Conservation (phyloP, 2,888 invertebrate genomes). For the Venusia cambrica region DNA sequence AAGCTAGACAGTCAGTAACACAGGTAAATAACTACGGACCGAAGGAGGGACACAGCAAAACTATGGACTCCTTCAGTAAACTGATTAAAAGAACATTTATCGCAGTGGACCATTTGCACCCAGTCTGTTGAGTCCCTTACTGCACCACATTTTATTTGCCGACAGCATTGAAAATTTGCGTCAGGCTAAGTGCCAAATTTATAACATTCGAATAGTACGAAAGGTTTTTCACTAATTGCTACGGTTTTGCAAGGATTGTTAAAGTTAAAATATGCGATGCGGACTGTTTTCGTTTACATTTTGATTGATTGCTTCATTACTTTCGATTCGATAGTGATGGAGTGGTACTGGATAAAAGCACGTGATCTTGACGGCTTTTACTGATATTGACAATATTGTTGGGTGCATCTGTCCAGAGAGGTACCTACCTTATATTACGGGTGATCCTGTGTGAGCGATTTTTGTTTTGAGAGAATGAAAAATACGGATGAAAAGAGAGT, state of each 20-base stretch:
- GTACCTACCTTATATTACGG: too few species aligned
- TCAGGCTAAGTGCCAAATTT: conserved; percentile 81
- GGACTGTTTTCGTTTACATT: conserved; percentile 75
- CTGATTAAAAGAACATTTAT: too few species aligned
- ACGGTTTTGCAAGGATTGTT: conserved; percentile 74
- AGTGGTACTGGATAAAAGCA: conserved; percentile 22
- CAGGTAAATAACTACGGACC: too few species aligned
- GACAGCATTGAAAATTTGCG: conserved; percentile 75
- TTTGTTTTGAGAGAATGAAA: too few species aligned
- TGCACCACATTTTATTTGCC: conserved; percentile 72
- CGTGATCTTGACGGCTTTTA: conserved; percentile 14
- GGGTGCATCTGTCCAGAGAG: too few species aligned
- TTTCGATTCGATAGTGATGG: conserved; percentile 48
- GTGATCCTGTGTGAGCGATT: too few species aligned
- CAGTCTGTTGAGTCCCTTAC: too few species aligned
- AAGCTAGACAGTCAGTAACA: too few species aligned
- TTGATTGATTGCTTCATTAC: conserved; percentile 74
- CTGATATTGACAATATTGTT: conserved; percentile 8
- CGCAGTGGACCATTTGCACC: too few species aligned
- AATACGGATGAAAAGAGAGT: too few species aligned
- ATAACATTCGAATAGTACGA: conserved; percentile 69
- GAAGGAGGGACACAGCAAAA: too few species aligned
- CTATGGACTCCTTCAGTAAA: too few species aligned
- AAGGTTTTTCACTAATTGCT: conserved; percentile 79
- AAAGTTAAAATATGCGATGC: conserved; percentile 79